phyloP scores from a whole-genome alignment of 2,888 invertebrate genomes.

The Amblyteles armatorius region DNA sequence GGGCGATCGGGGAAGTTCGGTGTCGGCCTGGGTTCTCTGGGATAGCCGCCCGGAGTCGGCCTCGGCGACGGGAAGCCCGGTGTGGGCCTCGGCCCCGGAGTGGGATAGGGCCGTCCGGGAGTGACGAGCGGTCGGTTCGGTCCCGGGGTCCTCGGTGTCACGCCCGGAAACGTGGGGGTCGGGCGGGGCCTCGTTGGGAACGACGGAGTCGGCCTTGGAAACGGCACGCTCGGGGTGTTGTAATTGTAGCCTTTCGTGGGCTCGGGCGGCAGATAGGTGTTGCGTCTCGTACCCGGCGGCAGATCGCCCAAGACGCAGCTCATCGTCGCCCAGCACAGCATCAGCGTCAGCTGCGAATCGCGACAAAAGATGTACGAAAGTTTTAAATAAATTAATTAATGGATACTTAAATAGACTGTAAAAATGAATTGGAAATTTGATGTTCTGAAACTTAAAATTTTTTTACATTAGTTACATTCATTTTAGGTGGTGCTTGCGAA shows the following conservation, averaged over 20 bases:
- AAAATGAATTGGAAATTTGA: no score
- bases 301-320: slow-evolving; percentile 85
- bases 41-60: slow-evolving; percentile 73
- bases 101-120: slow-evolving; percentile 70
- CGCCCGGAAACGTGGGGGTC: slow-evolving; percentile 71
- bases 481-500: no score
- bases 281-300: slow-evolving; percentile 87
- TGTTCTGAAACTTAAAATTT: no score
- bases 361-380: not conserved
- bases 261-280: slow-evolving; percentile 91
- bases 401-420: no score
- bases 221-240: slow-evolving; percentile 88
- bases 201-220: slow-evolving; percentile 81
- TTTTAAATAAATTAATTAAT: no score
- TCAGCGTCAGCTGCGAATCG: slow-evolving; percentile 86
- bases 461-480: no score
- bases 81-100: slow-evolving; percentile 73
- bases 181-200: slow-evolving; percentile 72
- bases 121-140: slow-evolving; percentile 66
- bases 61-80: slow-evolving; percentile 70
- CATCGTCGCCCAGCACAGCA: slow-evolving; percentile 84
- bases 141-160: slow-evolving; percentile 70
- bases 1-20: slow-evolving; percentile 78
- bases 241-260: slow-evolving; percentile 89
- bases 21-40: slow-evolving; percentile 77